Conservation (phyloP, 2,797 vertebrate species). For the Schizothorax lantsangensis region DNA sequence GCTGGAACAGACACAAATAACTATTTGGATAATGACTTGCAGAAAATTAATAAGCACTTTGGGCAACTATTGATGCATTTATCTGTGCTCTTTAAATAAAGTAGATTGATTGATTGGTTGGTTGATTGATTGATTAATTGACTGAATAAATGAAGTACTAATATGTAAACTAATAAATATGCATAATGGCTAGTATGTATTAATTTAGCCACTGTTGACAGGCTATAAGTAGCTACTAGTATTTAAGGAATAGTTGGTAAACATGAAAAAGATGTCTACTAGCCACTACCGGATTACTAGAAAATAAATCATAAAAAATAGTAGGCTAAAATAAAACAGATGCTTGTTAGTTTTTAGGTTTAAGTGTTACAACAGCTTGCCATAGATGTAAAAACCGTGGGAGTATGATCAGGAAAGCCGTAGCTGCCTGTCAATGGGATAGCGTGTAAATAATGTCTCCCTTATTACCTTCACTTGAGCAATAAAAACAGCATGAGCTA, state of each 20-base stretch:
- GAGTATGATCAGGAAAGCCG: constrained; percentile 27
- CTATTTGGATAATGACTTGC: neutral
- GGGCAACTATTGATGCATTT: neutral
- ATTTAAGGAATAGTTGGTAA: neutral
- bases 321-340: neutral
- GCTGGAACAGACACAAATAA: neutral
- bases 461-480: neutral
- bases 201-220: neutral
- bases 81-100: neutral
- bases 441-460: neutral
- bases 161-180: neutral
- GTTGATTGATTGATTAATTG: neutral
- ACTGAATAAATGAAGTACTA: neutral
- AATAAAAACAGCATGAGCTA: constrained; percentile 1
- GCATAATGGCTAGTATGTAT: neutral
- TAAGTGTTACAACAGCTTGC: neutral
- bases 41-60: neutral
- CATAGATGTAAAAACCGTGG: constrained; percentile 31
- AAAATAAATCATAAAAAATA: neutral
- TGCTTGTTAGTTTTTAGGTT: neutral
- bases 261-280: neutral
- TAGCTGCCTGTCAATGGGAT: constrained; percentile 20
- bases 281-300: neutral
- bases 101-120: neutral
- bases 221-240: neutral